Evolutionary conservation across 2,888 invertebrate species (phyloP).

Genomic region (Plusia festucae): DNA sequence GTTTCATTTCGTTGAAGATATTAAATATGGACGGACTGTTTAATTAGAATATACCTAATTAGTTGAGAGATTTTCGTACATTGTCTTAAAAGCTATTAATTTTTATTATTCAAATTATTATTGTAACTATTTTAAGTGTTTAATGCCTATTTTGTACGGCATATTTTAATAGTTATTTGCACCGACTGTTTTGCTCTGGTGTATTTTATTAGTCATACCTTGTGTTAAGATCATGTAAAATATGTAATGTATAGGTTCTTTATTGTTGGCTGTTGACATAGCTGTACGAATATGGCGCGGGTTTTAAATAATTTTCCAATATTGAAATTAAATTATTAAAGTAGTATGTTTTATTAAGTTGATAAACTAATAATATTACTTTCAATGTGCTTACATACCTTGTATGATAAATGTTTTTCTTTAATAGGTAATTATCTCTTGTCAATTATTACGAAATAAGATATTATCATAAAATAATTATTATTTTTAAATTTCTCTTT

Average conservation of each 20-base stretch:
- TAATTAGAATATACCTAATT: conserved; percentile 84
- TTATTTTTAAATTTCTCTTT: too few relatives aligned
- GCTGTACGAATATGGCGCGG: conserved; percentile 32
- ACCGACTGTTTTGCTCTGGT: not conserved
- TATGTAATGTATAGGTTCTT: conserved; percentile 2
- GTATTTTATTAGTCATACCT: not conserved
- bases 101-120: conserved; percentile 14
- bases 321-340: conserved; percentile 14
- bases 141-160: not conserved
- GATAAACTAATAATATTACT: not conserved
- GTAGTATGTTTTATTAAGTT: not conserved
- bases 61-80: conserved; percentile 56
- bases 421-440: not conserved
- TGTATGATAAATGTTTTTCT: not conserved
- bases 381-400: not conserved
- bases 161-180: not conserved
- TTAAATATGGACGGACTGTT: conserved; percentile 76
- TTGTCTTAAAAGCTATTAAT: conserved; percentile 27
- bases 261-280: conserved; percentile 33
- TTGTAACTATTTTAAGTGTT: conserved; percentile 6
- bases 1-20: conserved; percentile 74
- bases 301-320: conserved; percentile 39
- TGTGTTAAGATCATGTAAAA: conserved; percentile 20
- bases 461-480: too few relatives aligned
- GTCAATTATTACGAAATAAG: not conserved